Evolutionary conservation across 1,140 invertebrate genomes (phyloP), one percentile per base, ranked within the genome.

Genomic region (Anadara kagoshimensis): DNA sequence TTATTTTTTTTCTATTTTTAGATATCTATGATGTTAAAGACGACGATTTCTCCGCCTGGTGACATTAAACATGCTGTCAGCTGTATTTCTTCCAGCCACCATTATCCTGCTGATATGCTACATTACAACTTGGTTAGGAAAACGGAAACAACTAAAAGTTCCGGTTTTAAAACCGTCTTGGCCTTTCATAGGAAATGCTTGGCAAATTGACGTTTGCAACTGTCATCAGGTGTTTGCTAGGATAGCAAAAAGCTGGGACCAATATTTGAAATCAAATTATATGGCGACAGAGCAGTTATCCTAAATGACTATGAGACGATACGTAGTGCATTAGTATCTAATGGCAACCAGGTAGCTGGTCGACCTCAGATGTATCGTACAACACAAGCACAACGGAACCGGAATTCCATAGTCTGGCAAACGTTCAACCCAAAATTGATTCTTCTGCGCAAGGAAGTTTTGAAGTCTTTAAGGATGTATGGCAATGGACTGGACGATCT

Each of bases 401-500:
- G 64, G 51, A 78, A 84, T 26, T 83, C 81, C 5, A 82, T 85
- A 11, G 84, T 85, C 12, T 85, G 84, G 84, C 84, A 85, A 72
- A 83, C 84, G 1, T 84, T 83, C 73, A 84, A 79, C 8, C 66
- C 75, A 0, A 84, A 83, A 69, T 65, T 84, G n/a, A 45, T 75
- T 56, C 79, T 84, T 67, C 69, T 85, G 10, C 45, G 84, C 29
- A 84, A 84, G 47, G 69, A 78, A 22, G 81, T 84, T 16, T 70
- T 69, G 10, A 78, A 72, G 29, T 84, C 76, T 20, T 45, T 85
- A 47, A 80, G 75, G 45, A 82, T 82, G 78, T 84, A 83, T 61
- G 83, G 84, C 10, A 29, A 58, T 4, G 79, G 83, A 5, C 57
- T 82, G 22, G 75, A 78, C n/a, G 66, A 58, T 4, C 56, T 85